Base-by-base conservation (phyloP, 2,888 invertebrate species). In the Dioctria linearis region DNA sequence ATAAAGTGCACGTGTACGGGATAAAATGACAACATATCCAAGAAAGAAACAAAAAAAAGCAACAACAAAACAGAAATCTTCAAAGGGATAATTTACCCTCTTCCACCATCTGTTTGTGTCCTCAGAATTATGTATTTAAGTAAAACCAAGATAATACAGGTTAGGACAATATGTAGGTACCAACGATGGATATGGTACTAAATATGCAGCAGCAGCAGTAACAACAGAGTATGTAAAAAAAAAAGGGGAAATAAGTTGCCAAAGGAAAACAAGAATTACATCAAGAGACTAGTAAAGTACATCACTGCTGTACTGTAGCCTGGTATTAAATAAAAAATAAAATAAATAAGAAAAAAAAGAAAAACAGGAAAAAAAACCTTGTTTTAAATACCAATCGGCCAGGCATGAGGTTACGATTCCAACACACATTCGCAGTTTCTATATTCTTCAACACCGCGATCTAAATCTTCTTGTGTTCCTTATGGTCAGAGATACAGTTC, bases 251-350 rank as follows among this genome's bases (percentile, higher is more conserved):
- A 51, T 9, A 71, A 3, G 54, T 37, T n/a, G 54, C 39, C 51
- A 51, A 71, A 71, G 54, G 71, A 54, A 67, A 71, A 71, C 71
- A 25, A 51, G 71, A 71, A 71, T 54, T 71, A 39, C 71, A 71
- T 71, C 71, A 51, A 51, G 71, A 71, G 25, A 25, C 25, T 25
- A 25, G 25, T 25, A 43, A 46, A 43, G 71, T 71, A 51, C 69
- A 69, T 69, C 69, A 65, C 42, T 9, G 39, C 63, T 6, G 40
- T 42, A 40, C 65, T 67, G 46, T 46, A 67, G 67, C 25, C 8
- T 9, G 4, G 42, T 1, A 65, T 25, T 25, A 25, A 25, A 25
- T 25, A 25, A 25, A 25, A 25, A 25, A 25, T 25, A 25, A 25
- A 25, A 25, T 25, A 25, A 25, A 25, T 25, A 25, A 25, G 2